These are phyloP conservation scores for Otolemur crassicaudatus DNA, from an alignment of 2,797 vertebrate genomes.

Conservation along the genomic window DNA sequence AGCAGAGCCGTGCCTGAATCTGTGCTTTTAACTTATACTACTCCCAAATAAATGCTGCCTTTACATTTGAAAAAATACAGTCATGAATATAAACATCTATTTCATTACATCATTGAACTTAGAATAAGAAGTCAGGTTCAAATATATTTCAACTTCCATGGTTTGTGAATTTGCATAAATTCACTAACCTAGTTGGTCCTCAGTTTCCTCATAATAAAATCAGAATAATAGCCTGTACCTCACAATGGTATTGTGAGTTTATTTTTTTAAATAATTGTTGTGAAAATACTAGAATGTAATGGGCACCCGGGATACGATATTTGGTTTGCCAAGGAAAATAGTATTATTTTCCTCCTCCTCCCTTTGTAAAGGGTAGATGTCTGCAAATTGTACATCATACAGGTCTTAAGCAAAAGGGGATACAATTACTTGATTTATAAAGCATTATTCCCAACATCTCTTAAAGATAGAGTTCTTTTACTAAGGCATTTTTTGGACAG, in stretches of 20 bases:
- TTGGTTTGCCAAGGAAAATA: conserved; percentile 36
- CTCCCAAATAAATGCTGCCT: not conserved
- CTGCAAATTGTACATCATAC: conserved; percentile 33
- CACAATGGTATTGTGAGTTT: not conserved
- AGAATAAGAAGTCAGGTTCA: conserved; percentile 35
- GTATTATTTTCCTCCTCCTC: conserved; percentile 3
- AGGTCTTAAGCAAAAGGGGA: conserved; percentile 45
- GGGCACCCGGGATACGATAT: not conserved
- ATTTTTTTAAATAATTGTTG: conserved; percentile 21
- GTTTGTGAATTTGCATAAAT: conserved; percentile 55
- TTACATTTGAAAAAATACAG: conserved; percentile 3
- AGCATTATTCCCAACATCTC: conserved; percentile 50
- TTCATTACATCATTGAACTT: conserved; percentile 21
- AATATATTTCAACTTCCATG: conserved; percentile 22
- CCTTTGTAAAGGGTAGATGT: not conserved
- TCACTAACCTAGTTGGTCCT: conserved; percentile 32
- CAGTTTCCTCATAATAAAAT: conserved; percentile 61
- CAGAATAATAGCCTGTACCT: conserved; percentile 32
- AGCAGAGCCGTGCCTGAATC: not conserved
- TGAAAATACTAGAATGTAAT: conserved; percentile 31
- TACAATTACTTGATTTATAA: conserved; percentile 21
- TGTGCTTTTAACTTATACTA: not conserved
- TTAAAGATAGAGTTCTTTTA: conserved; percentile 56
- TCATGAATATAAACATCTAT: not conserved
- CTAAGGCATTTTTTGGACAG: conserved; percentile 51